Conservation (phyloP, 2,113 vertebrate genomes). For the Pycnonotus jocosus region DNA sequence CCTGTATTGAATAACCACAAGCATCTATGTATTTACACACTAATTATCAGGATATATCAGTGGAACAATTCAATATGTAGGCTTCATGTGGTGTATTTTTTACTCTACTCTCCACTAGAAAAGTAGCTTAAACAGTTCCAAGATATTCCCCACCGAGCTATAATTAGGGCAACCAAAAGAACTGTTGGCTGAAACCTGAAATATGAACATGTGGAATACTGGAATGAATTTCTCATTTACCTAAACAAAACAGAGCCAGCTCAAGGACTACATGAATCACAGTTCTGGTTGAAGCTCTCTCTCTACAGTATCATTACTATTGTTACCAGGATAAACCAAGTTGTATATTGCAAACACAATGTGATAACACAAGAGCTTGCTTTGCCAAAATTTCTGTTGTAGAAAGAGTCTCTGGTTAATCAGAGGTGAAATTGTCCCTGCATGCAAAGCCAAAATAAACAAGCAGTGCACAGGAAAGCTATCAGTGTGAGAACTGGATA, state of each 20-base stretch:
- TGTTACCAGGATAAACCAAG: neutral
- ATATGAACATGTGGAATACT: conserved; percentile 13
- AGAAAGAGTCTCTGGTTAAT: neutral
- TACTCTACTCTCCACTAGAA: neutral
- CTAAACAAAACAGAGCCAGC: neutral
- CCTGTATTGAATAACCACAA: neutral
- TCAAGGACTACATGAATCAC: neutral
- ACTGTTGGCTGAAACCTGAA: conserved; percentile 15
- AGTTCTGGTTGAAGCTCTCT: neutral
- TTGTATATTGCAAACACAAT: neutral
- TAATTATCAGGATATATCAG: neutral
- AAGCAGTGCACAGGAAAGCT: neutral
- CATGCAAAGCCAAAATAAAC: neutral
- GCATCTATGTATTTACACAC: neutral
- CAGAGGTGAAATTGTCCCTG: neutral
- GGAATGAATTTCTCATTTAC: conserved; percentile 6
- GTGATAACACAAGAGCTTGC: neutral
- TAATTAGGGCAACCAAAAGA: conserved; percentile 50
- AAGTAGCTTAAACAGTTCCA: conserved; percentile 41
- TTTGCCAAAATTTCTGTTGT: neutral
- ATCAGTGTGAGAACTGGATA: neutral
- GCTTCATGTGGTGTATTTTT: neutral
- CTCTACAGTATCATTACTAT: neutral
- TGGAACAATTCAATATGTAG: neutral
- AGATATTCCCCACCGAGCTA: conserved; percentile 32